These are phyloP conservation scores for Ardeotis arabs DNA, from an alignment of 2,113 vertebrate species.

Conservation along the genomic window DNA sequence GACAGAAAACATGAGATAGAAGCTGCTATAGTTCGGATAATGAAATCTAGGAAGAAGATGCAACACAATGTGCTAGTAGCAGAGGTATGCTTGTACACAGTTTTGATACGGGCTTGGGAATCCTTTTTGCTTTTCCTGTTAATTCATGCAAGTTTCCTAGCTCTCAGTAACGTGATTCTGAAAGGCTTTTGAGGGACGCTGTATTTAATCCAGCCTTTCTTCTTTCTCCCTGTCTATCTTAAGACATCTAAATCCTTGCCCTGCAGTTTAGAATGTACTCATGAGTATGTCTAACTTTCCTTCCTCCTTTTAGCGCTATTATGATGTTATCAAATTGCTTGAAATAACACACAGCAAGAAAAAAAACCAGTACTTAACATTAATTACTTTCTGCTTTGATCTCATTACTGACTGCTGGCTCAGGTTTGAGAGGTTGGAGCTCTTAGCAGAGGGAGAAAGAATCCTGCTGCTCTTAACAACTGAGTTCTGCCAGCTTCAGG, in stretches of 20 bases:
- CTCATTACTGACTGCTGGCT: not conserved
- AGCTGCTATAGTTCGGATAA: slow-evolving; percentile 97
- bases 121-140: not conserved
- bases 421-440: not conserved
- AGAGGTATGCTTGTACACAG: slow-evolving; percentile 79
- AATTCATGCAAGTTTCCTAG: not conserved
- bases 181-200: not conserved
- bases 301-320: not conserved
- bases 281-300: not conserved
- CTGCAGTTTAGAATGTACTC: not conserved
- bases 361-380: not conserved
- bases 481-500: not conserved
- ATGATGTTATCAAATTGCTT: not conserved
- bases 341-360: not conserved
- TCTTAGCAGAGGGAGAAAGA: not conserved
- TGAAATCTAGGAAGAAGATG: slow-evolving; percentile 99
- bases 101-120: not conserved
- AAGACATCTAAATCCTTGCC: not conserved
- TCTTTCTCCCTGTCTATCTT: not conserved
- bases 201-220: not conserved
- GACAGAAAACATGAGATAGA: slow-evolving; percentile 98
- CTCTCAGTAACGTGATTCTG: not conserved
- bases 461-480: not conserved
- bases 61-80: slow-evolving; percentile 97
- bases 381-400: not conserved